Percentiles rank a stretch among this genome's conserved stretches.
These are phyloP conservation scores for Butorides virescens DNA, from an alignment of 2,113 vertebrate species.

Conservation along the genomic window DNA sequence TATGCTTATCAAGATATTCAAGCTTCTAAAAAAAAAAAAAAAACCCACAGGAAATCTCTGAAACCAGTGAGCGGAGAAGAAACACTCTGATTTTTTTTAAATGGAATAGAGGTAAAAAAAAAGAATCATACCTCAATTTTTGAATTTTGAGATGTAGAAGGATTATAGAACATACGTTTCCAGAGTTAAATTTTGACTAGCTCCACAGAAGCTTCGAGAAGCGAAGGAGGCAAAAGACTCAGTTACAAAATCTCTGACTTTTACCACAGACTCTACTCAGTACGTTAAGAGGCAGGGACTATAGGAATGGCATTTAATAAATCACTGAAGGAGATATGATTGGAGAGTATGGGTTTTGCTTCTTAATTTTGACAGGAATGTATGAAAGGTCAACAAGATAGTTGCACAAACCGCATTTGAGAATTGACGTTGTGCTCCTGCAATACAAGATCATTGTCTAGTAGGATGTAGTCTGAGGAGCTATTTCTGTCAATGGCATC, in stretches of 20 bases:
- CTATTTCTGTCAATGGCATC: constrained; percentile 15
- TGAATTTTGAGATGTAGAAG: not conserved
- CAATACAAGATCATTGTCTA: not conserved
- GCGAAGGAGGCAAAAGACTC: not conserved
- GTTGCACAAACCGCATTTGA: not conserved
- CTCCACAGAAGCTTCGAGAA: not conserved
- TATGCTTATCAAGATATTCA: not conserved
- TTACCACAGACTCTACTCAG: rapidly evolving
- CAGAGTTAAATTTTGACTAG: not conserved
- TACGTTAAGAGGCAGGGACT: not conserved
- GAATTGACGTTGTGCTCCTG: not conserved
- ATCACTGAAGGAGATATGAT: not conserved
- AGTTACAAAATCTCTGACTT: not conserved
- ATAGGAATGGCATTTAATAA: not conserved
- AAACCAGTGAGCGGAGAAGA: not conserved
- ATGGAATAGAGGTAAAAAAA: not conserved
- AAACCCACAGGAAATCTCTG: not conserved
- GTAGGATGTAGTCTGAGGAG: not conserved
- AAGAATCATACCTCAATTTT: not conserved
- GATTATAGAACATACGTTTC: not conserved
- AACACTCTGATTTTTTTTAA: not conserved
- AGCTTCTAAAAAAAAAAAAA: not conserved
- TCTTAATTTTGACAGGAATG: not conserved
- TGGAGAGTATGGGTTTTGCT: not conserved
- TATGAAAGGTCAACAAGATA: not conserved